Evolutionary conservation across 53 echinoderm and acorn worm species (phyloP).

Genomic region (Holothuria leucospilota): DNA sequence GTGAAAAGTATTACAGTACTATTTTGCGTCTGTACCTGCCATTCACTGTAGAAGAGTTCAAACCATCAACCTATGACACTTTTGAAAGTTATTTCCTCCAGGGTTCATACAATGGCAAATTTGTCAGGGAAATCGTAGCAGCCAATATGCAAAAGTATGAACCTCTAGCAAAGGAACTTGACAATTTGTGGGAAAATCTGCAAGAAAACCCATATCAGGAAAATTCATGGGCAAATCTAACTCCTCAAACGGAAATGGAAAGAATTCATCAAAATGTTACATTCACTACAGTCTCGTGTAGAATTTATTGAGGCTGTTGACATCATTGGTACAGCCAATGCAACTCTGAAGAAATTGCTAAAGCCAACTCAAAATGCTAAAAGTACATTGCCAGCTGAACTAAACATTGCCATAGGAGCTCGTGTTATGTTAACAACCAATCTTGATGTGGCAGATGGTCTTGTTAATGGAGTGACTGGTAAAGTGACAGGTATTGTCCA

Average conservation of each 20-base stretch:
- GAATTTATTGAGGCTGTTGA: too few species aligned
- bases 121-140: not conserved
- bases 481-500: too few species aligned
- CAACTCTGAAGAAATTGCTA: too few species aligned
- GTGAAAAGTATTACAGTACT: conserved; percentile 4
- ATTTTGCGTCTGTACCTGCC: conserved; percentile 20
- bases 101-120: not conserved
- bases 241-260: conserved; percentile 48
- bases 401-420: too few species aligned
- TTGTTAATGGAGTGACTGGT: too few species aligned
- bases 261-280: too few species aligned
- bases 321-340: too few species aligned
- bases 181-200: conserved; percentile 9
- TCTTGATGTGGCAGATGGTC: too few species aligned
- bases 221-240: conserved; percentile 56
- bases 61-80: not conserved
- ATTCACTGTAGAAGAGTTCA: not conserved
- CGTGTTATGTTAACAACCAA: too few species aligned
- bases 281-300: too few species aligned
- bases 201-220: conserved; percentile 2
- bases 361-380: too few species aligned
- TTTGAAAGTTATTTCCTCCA: conserved; percentile 5
- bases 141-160: conserved; percentile 23
- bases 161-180: conserved; percentile 2
- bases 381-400: too few species aligned